phyloP scores from a whole-genome alignment of 2,797 vertebrate species.

The Heteromormyrus szaboi region DNA sequence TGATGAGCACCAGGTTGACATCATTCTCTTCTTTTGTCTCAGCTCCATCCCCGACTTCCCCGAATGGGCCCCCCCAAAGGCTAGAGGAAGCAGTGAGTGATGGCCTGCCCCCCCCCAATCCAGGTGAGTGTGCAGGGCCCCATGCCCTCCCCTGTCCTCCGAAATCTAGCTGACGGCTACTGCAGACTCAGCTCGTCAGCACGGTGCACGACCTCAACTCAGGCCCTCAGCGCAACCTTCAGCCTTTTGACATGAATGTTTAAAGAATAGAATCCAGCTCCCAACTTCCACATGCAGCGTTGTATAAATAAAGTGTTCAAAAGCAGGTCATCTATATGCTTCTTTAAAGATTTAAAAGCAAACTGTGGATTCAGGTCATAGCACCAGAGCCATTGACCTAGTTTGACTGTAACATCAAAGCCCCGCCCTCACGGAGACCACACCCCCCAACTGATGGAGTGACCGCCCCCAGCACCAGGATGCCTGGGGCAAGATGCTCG shows the following conservation, averaged over 20 bases:
- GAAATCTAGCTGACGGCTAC: neutral
- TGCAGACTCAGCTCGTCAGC: neutral
- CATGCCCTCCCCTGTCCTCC: neutral
- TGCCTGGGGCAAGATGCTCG: neutral
- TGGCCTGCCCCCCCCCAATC: neutral
- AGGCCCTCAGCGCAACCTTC: neutral
- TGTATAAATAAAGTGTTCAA: neutral
- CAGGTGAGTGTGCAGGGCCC: neutral
- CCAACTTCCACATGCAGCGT: neutral
- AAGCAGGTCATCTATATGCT: neutral
- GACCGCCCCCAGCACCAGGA: neutral
- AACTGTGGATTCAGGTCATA: neutral
- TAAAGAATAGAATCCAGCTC: neutral
- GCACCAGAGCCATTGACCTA: neutral
- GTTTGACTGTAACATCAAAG: neutral
- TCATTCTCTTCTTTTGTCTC: neutral
- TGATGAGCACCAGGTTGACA: neutral
- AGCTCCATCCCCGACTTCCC: neutral
- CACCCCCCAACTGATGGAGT: too few relatives aligned
- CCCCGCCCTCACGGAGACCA: neutral
- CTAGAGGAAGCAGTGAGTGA: neutral
- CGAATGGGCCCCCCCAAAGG: neutral
- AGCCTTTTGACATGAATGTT: neutral
- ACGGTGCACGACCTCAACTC: neutral
- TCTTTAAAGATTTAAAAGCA: neutral